These are phyloP conservation scores for Malthinus flaveolus DNA, from an alignment of 2,888 invertebrate species.

Conservation along the genomic window DNA sequence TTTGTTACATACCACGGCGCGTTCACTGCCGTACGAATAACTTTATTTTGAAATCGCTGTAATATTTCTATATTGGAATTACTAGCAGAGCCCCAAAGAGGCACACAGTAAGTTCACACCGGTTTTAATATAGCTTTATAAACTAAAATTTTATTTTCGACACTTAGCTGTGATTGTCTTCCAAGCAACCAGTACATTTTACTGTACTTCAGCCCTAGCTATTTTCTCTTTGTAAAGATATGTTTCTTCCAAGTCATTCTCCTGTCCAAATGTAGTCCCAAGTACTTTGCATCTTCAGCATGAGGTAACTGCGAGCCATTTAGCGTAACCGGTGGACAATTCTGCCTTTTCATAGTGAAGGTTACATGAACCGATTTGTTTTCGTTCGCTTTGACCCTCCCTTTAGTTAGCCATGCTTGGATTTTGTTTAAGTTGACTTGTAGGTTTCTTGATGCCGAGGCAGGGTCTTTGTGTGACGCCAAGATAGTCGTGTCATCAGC, in stretches of 20 bases:
- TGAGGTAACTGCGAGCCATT: too few species aligned
- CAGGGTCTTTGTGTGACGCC: background rate
- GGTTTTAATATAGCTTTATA: constrained; percentile 9
- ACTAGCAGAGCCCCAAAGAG: constrained; percentile 25
- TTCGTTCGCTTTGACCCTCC: background rate
- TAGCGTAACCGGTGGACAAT: too few species aligned
- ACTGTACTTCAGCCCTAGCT: constrained; percentile 5
- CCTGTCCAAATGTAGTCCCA: background rate
- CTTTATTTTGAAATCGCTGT: constrained; percentile 14
- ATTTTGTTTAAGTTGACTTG: background rate
- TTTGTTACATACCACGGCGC: too few species aligned
- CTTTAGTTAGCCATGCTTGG: background rate
- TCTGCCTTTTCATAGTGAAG: background rate
- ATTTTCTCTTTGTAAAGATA: background rate
- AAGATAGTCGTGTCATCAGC: background rate
- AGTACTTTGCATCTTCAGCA: too few species aligned
- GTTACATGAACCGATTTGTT: background rate
- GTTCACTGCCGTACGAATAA: constrained; percentile 3
- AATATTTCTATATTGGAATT: constrained; percentile 16
- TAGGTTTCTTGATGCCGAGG: background rate
- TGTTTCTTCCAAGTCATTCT: constrained; percentile 1
- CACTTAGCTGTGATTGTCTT: constrained; percentile 1
- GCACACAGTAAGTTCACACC: constrained; percentile 11
- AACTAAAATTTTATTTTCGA: constrained; percentile 5
- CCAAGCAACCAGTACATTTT: constrained; percentile 10